A percentile compares a stretch with the other conserved stretches of the same genome.
Evolutionary conservation across 2,888 invertebrate genomes (phyloP).

Genomic region (Dolichopus griseipennis): DNA sequence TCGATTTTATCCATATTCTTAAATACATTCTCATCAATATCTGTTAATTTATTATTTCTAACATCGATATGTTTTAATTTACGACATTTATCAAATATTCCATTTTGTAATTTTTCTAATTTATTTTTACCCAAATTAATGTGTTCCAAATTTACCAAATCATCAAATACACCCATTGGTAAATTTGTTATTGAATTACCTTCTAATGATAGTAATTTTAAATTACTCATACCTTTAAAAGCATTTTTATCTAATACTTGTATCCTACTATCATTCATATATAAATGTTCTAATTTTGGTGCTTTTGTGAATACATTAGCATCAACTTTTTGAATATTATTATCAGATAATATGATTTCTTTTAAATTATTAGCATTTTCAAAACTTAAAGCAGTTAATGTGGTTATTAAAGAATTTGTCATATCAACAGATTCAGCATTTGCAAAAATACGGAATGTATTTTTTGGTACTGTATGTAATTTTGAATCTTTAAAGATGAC

Average conservation of each 20-base stretch:
- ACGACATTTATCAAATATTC: not conserved
- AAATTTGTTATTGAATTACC: not conserved
- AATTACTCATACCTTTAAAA: not conserved
- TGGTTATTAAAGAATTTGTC: not conserved
- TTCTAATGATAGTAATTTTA: constrained; percentile 9
- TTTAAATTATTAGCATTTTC: not conserved
- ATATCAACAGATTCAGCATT: not conserved
- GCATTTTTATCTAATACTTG: constrained; percentile 2
- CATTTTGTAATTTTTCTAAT: constrained; percentile 9
- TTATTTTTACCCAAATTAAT: constrained; percentile 11
- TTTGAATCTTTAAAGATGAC: not conserved
- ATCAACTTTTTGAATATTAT: constrained; percentile 2
- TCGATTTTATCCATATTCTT: constrained; percentile 9
- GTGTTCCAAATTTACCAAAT: constrained; percentile 8
- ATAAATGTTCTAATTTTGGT: constrained; percentile 8
- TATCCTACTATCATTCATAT: constrained; percentile 5
- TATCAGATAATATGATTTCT: constrained; percentile 2
- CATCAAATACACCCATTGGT: not conserved
- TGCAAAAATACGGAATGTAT: not conserved
- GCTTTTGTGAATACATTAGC: not conserved
- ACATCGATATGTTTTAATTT: constrained; percentile 7
- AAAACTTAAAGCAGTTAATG: constrained; percentile 7
- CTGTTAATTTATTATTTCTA: constrained; percentile 1
- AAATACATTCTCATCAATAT: constrained; percentile 9
- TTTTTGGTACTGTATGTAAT: not conserved